Percentiles rank a stretch among this genome's conserved stretches.
Evolutionary conservation across 2,888 invertebrate genomes (phyloP).

Genomic region (Tenthredo distinguenda): DNA sequence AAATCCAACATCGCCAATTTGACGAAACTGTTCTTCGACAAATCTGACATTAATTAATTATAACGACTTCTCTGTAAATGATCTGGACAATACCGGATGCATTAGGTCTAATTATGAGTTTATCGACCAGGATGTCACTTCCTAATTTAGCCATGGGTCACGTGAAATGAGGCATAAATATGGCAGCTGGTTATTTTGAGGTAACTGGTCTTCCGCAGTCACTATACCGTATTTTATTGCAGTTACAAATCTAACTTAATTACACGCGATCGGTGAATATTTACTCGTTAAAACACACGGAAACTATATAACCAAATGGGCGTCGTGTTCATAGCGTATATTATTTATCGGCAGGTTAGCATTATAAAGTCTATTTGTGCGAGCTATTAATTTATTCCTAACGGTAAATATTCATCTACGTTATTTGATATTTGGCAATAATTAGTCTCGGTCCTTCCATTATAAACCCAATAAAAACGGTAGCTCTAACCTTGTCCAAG

Average conservation of each 20-base stretch:
- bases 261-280: neutral
- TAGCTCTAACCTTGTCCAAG: conserved; percentile 1
- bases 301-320: conserved; percentile 24
- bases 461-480: neutral
- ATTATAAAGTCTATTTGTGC: conserved; percentile 24
- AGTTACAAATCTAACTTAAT: conserved; percentile 26
- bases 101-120: neutral
- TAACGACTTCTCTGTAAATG: neutral
- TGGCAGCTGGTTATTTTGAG: conserved; percentile 5
- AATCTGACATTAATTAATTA: neutral
- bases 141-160: neutral
- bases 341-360: conserved; percentile 41
- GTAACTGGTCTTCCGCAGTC: conserved; percentile 9
- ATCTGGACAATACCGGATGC: neutral
- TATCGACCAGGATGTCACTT: neutral
- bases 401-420: conserved; percentile 25
- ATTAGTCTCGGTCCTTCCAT: neutral
- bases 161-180: neutral
- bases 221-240: conserved; percentile 27
- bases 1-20: neutral
- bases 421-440: conserved; percentile 26
- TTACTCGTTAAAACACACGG: conserved; percentile 2
- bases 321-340: conserved; percentile 6
- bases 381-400: neutral
- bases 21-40: neutral